Conservation (phyloP, 2,797 vertebrate species). For the Syndactyla subalaris region DNA sequence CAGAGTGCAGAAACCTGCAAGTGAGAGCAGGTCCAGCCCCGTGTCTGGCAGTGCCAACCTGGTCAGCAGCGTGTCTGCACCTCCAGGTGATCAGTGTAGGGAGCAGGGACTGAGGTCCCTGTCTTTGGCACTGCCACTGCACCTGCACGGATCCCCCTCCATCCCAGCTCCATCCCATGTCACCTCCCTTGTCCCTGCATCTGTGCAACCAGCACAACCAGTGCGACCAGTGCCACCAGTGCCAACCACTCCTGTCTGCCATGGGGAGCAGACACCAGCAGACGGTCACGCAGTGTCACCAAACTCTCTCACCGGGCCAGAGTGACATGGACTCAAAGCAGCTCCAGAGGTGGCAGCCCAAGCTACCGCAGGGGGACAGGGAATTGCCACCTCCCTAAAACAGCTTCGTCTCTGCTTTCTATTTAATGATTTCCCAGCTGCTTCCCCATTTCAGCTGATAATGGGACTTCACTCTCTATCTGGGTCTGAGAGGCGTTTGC, state of each 20-base stretch:
- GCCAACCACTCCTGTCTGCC: fast-evolving
- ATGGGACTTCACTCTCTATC: constrained; percentile 16
- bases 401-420: background rate
- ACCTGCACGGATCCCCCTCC: background rate
- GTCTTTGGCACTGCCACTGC: fast-evolving
- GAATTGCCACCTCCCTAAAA: background rate
- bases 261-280: background rate
- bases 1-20: fast-evolving
- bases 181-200: background rate
- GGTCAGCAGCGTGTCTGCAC: fast-evolving
- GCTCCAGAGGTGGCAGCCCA: background rate
- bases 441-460: constrained; percentile 24
- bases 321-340: fast-evolving
- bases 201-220: background rate
- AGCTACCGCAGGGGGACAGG: fast-evolving
- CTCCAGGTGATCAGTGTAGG: background rate
- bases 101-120: background rate
- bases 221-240: fast-evolving
- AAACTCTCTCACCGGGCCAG: background rate
- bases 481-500: constrained; percentile 10
- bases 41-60: fast-evolving
- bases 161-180: fast-evolving
- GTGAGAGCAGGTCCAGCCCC: background rate
- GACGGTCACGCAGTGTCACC: background rate
- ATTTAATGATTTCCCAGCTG: constrained; percentile 37